Conservation (phyloP, 1,140 invertebrate genomes). For the Drosophila arawakana region DNA sequence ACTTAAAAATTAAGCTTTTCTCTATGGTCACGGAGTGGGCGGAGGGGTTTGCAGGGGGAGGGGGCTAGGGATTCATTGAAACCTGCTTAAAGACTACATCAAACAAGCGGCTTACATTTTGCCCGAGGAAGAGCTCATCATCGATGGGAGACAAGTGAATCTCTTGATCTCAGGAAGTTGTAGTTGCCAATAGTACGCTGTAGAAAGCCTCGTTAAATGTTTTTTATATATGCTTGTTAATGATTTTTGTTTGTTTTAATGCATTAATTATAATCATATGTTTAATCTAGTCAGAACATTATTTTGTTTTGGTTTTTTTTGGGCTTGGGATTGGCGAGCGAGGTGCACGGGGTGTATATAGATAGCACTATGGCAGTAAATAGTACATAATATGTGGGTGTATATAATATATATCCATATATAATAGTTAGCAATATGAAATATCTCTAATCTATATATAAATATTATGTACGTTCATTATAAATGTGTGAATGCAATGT, state of each 20-base stretch:
- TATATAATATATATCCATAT: constrained; percentile 35
- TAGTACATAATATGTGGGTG: constrained; percentile 71
- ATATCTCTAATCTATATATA: constrained; percentile 67
- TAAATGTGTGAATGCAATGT: constrained; percentile 58
- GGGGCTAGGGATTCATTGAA: constrained; percentile 30
- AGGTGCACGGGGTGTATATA: constrained; percentile 60
- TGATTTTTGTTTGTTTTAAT: constrained; percentile 12
- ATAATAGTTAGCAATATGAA: constrained; percentile 75
- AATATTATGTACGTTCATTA: constrained; percentile 66
- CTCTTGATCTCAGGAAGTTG: constrained; percentile 31
- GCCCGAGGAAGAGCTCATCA: constrained; percentile 25
- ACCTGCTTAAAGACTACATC: constrained; percentile 40
- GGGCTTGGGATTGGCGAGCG: constrained; percentile 47
- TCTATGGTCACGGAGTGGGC: constrained; percentile 26
- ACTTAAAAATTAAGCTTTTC: constrained; percentile 32
- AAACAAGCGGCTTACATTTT: constrained; percentile 17
- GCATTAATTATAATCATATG: constrained; percentile 32
- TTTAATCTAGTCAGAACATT: constrained; percentile 44
- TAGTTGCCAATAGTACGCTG: constrained; percentile 34
- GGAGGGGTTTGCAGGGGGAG: constrained; percentile 11
- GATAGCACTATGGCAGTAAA: constrained; percentile 77
- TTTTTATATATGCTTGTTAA: constrained; percentile 25
- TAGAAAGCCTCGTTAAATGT: constrained; percentile 44
- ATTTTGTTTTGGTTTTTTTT: constrained; percentile 20
- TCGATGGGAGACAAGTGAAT: neutral